phyloP scores from a whole-genome alignment of 2,113 vertebrate species.

The Echinops telfairi region DNA sequence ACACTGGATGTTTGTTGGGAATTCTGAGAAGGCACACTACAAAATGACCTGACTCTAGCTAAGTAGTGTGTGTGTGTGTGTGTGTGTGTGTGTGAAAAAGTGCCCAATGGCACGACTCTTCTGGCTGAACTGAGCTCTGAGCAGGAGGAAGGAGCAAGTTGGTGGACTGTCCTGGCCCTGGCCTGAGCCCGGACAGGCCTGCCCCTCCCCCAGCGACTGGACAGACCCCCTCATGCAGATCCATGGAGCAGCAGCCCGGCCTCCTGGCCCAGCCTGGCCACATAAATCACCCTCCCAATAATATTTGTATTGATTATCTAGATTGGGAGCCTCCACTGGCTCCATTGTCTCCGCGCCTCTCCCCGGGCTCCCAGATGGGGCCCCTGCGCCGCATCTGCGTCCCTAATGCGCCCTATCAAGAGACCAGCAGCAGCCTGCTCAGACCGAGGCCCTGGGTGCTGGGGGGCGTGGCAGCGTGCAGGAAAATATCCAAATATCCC shows the following conservation, averaged over 20 bases:
- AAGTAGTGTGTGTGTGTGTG: too few species aligned
- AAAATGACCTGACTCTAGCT: not conserved
- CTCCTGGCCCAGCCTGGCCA: conserved; percentile 77
- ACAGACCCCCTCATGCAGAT: conserved; percentile 62
- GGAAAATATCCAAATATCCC: conserved; percentile 19
- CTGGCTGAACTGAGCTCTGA: not conserved
- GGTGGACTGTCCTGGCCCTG: not conserved
- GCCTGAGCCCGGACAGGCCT: not conserved
- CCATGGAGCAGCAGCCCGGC: conserved; percentile 75
- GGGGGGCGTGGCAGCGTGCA: not conserved
- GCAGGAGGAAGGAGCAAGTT: not conserved
- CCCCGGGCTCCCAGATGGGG: conserved; percentile 89
- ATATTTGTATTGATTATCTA: conserved; percentile 91
- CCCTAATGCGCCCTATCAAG: conserved; percentile 84
- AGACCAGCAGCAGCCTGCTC: not conserved
- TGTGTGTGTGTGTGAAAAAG: not conserved
- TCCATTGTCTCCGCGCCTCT: conserved; percentile 89
- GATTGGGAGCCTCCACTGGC: conserved; percentile 85
- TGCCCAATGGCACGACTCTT: not conserved
- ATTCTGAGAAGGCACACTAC: not conserved
- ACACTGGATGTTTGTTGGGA: not conserved
- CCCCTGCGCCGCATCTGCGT: conserved; percentile 86
- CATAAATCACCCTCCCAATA: conserved; percentile 89
- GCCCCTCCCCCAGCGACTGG: conserved; percentile 64
- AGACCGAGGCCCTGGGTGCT: not conserved